Conservation (phyloP, 2,888 invertebrate species). For the Cryptus viduatorius region DNA sequence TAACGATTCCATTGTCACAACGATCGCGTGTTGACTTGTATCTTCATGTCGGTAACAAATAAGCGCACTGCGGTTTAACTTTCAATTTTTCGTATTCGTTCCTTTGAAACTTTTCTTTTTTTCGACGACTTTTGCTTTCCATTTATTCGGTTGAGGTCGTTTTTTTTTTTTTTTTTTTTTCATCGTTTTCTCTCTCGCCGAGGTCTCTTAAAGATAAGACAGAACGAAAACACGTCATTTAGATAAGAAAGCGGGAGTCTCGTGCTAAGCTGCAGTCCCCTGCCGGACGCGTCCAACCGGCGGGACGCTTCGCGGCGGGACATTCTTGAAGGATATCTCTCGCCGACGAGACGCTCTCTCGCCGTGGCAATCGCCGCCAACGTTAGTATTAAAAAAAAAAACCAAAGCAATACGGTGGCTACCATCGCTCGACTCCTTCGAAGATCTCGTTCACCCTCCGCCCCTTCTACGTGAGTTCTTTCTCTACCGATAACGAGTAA, state of each 20-base stretch:
- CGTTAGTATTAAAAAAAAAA: slow-evolving; percentile 33
- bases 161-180: slow-evolving; percentile 18
- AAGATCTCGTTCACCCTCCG: slow-evolving; percentile 40
- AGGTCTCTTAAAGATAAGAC: slow-evolving; percentile 80
- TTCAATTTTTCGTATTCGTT: background rate
- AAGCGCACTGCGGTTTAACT: background rate
- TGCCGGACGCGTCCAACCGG: slow-evolving; percentile 75
- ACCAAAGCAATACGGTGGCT: slow-evolving; percentile 21
- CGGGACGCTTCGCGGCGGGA: slow-evolving; percentile 73
- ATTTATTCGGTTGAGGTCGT: background rate
- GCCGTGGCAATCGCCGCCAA: slow-evolving; percentile 46
- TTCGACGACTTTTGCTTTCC: background rate
- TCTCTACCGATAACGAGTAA: slow-evolving; percentile 48
- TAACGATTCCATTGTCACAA: background rate
- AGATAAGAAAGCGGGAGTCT: slow-evolving; percentile 77
- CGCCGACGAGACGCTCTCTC: slow-evolving; percentile 62
- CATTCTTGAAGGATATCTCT: slow-evolving; percentile 73
- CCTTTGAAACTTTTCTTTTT: slow-evolving; percentile 12
- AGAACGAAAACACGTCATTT: slow-evolving; percentile 82
- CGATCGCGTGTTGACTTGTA: background rate
- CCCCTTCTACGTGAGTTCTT: background rate
- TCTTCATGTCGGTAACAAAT: background rate
- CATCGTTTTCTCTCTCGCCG: slow-evolving; percentile 30
- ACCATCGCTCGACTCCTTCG: slow-evolving; percentile 45
- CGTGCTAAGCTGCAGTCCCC: slow-evolving; percentile 69